Base-by-base conservation (phyloP, 1,140 invertebrate species). In the Neodiprion pinetum region DNA sequence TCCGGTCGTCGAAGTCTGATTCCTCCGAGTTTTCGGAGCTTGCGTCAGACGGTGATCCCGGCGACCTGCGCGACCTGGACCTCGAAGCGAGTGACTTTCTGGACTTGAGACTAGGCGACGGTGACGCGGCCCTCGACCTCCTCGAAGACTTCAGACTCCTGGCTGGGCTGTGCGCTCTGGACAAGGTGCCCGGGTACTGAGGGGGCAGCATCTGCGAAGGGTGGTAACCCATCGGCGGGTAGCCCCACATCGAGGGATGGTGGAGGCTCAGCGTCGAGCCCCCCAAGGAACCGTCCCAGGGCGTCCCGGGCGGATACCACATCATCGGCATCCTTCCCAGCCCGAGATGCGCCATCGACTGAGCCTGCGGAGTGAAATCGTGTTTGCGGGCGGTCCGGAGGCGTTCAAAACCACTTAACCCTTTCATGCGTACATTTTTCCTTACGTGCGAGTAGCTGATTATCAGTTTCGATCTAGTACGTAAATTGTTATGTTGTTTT, bases 341-440 rank as follows among this genome's bases (percentile, higher is more conserved):
- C 80, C 78, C 88, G 80, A 93, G 81, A 28, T 93, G 93, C 0
- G 93, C 93, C 90, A 94, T 91, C 0, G 93, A 94, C 79, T 94
- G 93, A 0, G 93, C 92, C 93, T 94, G 80, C 9, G 83, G 84
- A 47, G 67, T 47, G 71, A 74, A 66, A 28, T 21, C 68, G 17
- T 21, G 17, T 21, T 21, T 21, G 48, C 53, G 74, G 11, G 28
- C 61, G 67, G 65, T 17, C 70, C 9, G 48, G 9, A n/a, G 40
- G 0, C 48, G 14, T 53, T 1, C 12, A 61, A 71, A 67, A 23
- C 69, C 17, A 21, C 17, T 21, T 21, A 21, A 21, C 17, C 17
- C 17, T 21, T 21, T 21, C 0, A 21, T 21, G 17, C 17, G 17
- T 21, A 21, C 17, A 21, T 21, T 21, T 21, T 21, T 21, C 17